Evolutionary conservation across 2,888 invertebrate species (phyloP).

Genomic region (Eledone cirrhosa): DNA sequence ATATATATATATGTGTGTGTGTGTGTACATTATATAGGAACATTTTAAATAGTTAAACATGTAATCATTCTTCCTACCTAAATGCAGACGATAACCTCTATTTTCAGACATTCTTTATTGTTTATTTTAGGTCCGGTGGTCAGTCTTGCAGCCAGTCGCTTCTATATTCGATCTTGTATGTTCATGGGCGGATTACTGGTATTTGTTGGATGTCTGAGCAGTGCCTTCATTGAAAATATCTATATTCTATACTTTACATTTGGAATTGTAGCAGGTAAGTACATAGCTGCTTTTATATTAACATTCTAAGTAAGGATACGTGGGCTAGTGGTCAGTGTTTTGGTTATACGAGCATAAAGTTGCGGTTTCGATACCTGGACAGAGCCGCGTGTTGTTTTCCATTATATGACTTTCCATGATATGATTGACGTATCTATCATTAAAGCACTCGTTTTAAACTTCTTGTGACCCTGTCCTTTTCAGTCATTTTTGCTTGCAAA

Average conservation of each 20-base stretch:
- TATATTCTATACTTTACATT: constrained; percentile 42
- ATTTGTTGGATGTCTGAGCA: constrained; percentile 39
- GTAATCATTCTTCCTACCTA: too few relatives aligned
- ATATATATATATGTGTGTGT: not conserved
- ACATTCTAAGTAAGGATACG: not conserved
- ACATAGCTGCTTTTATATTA: not conserved
- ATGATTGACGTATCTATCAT: too few relatives aligned
- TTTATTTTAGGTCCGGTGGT: constrained; percentile 45
- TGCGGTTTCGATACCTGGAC: too few relatives aligned
- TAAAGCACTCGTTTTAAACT: too few relatives aligned
- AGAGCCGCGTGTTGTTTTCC: not conserved
- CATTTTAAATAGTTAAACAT: too few relatives aligned
- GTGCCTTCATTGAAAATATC: constrained; percentile 43
- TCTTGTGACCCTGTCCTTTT: too few relatives aligned
- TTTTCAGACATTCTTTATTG: too few relatives aligned
- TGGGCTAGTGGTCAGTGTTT: too few relatives aligned
- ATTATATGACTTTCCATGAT: not conserved
- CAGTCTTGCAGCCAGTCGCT: constrained; percentile 42
- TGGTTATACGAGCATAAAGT: too few relatives aligned
- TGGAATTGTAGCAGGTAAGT: constrained; percentile 44
- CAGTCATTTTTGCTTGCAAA: too few relatives aligned
- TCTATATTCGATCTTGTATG: constrained; percentile 43
- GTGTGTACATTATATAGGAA: not conserved
- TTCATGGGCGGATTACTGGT: constrained; percentile 43
- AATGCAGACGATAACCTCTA: too few relatives aligned